These are phyloP conservation scores for Conistra vaccinii DNA, from an alignment of 2,888 invertebrate species.

Conservation along the genomic window DNA sequence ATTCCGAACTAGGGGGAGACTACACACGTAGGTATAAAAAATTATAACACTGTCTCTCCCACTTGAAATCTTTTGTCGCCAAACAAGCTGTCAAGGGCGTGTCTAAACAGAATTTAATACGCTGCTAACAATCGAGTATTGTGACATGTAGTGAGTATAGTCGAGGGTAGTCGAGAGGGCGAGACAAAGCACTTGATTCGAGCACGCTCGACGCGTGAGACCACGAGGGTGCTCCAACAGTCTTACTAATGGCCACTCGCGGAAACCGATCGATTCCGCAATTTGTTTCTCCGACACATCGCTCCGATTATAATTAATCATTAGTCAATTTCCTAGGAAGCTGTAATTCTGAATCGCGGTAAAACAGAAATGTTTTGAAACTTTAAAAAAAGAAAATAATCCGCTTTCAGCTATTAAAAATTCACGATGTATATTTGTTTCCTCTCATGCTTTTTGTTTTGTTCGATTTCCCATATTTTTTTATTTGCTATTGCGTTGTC, in stretches of 20 bases:
- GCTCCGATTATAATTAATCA: conserved; percentile 39
- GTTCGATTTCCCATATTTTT: conserved; percentile 26
- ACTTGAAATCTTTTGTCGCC: conserved; percentile 59
- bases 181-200: conserved; percentile 72
- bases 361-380: neutral
- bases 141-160: conserved; percentile 71
- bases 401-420: conserved; percentile 5
- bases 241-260: conserved; percentile 79
- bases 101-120: conserved; percentile 70
- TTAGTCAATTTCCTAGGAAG: conserved; percentile 1
- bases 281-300: conserved; percentile 56
- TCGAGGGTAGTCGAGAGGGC: conserved; percentile 58
- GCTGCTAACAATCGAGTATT: conserved; percentile 66
- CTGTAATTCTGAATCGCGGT: neutral
- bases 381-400: neutral
- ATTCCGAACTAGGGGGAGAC: neutral
- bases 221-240: conserved; percentile 73
- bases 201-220: conserved; percentile 75
- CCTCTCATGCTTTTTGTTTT: conserved; percentile 16
- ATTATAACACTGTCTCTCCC: conserved; percentile 56
- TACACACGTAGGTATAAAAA: conserved; percentile 25
- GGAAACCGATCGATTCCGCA: conserved; percentile 70
- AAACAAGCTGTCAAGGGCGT: conserved; percentile 62
- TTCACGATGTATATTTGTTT: conserved; percentile 8
- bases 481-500: conserved; percentile 48